These are phyloP conservation scores for Acipenser transmontanus DNA, from an alignment of 2,797 vertebrate species.

Conservation along the genomic window DNA sequence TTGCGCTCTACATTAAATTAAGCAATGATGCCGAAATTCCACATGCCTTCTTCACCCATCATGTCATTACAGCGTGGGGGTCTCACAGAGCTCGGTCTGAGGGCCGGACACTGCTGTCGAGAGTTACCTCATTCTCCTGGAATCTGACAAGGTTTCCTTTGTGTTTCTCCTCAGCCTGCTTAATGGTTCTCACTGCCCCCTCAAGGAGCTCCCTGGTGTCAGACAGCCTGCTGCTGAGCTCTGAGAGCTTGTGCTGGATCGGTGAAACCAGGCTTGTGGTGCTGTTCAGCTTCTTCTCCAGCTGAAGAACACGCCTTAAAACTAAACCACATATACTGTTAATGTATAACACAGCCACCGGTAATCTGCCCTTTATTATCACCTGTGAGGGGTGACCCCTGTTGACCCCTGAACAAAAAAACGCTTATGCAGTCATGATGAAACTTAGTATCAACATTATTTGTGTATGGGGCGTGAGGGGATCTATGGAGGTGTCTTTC, in stretches of 20 bases:
- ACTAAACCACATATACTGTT: slow-evolving; percentile 33
- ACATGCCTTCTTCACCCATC: background rate
- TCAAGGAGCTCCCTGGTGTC: slow-evolving; percentile 62
- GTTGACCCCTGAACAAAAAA: too few species aligned
- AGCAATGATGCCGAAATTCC: slow-evolving; percentile 6
- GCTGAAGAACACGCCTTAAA: slow-evolving; percentile 50
- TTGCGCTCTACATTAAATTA: slow-evolving; percentile 5
- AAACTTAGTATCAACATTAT: too few species aligned
- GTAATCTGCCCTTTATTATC: too few species aligned
- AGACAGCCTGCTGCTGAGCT: slow-evolving; percentile 61
- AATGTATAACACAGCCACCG: slow-evolving; percentile 19
- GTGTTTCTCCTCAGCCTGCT: slow-evolving; percentile 61
- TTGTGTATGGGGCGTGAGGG: too few species aligned
- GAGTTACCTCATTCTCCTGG: slow-evolving; percentile 68
- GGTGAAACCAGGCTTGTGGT: slow-evolving; percentile 63
- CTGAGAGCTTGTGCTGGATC: slow-evolving; percentile 62
- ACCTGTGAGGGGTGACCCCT: too few species aligned
- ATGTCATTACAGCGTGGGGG: background rate
- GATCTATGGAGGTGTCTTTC: too few species aligned
- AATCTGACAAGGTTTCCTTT: slow-evolving; percentile 59
- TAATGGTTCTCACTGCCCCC: slow-evolving; percentile 50
- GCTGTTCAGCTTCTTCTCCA: slow-evolving; percentile 67
- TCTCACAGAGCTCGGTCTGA: background rate
- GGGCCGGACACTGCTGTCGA: background rate
- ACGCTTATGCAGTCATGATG: too few species aligned